Evolutionary conservation across 2,797 vertebrate genomes (phyloP), one percentile per base, ranked within the genome.

Genomic region (Phrynocephalus forsythii): DNA sequence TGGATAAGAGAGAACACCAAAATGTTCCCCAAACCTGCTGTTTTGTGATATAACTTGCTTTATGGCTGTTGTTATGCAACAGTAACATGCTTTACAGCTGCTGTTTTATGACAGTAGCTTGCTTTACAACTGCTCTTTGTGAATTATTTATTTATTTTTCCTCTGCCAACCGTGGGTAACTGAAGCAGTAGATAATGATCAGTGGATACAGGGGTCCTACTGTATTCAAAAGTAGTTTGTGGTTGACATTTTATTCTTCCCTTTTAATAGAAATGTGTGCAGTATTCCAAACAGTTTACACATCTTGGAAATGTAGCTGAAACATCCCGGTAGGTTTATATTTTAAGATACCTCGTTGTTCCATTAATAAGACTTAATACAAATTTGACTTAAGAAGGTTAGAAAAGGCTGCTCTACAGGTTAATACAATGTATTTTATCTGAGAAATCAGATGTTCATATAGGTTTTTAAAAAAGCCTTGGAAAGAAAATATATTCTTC

Each of bases 281-380:
- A 97, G 83, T 98, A 98, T 95, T 98, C 98, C 89, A 98, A 98
- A 95, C 98, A 99, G 86, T 99, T 99, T 95, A 99, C 97, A 90
- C 98, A 99, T 93, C 96, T 99, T 96, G 99, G 99, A 86, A 98
- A 98, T 2, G 94, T 99, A 71, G 85, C 97, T 1, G 98, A 99
- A 95, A 99, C 98, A 0, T 98, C 98, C 69, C 98, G 98, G 99
- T 99, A 95, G 97, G 97, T 88, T 81, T 88, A 71, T 28, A n/a
- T 30, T 83, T 87, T 28, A 33, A 68, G 24, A 24, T 83, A 86
- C 20, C 38, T 80, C 72, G 15, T 38, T 72, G 22, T 77, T 44
- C 9, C 30, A 86, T 7, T 28, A 56, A 56, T 44, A 30, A 5
- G 56, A 20, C 11, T 3, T 26, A 67, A 56, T 11, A 38, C 13